Conservation (phyloP, 35 echinoderm and acorn worm species). For the Diadema setosum region DNA sequence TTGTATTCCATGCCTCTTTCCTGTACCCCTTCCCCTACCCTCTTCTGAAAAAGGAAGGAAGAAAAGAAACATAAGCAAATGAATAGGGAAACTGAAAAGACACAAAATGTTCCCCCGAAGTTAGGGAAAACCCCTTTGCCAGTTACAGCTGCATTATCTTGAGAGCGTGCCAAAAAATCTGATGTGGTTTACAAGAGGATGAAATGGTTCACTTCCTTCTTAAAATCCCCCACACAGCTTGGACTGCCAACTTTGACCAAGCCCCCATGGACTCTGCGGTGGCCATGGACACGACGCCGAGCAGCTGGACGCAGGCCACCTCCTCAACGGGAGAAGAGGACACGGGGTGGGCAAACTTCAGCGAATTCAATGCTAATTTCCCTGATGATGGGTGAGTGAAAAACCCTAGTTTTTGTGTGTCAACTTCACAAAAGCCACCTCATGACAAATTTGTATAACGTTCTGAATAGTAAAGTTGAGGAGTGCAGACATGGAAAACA, state of each 20-base stretch:
- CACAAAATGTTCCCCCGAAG: too few relatives aligned
- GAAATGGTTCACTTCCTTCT: too few relatives aligned
- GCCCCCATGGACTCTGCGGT: conserved; percentile 70
- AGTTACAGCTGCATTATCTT: too few relatives aligned
- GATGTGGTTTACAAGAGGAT: too few relatives aligned
- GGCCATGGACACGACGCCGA: conserved; percentile 91
- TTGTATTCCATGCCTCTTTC: too few relatives aligned
- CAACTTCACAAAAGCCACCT: background rate
- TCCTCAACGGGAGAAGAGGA: conserved; percentile 30
- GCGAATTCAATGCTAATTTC: conserved; percentile 77
- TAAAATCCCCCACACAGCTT: conserved; percentile 37
- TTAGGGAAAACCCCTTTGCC: too few relatives aligned
- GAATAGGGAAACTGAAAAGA: too few relatives aligned
- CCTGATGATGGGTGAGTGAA: conserved; percentile 34
- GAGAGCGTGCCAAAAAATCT: too few relatives aligned
- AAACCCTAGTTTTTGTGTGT: too few relatives aligned
- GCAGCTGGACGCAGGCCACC: conserved; percentile 41
- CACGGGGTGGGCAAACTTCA: conserved; percentile 93
- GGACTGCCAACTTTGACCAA: conserved; percentile 82
- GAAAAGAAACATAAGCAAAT: too few relatives aligned
- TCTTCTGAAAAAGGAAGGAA: too few relatives aligned
- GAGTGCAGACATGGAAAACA: background rate
- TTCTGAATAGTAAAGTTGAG: background rate
- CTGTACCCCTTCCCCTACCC: too few relatives aligned
- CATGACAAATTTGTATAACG: background rate